A percentile compares a stretch with the other conserved stretches of the same genome.
Conservation (phyloP, 2,888 invertebrate species). For the Nemotelus pantherinus region DNA sequence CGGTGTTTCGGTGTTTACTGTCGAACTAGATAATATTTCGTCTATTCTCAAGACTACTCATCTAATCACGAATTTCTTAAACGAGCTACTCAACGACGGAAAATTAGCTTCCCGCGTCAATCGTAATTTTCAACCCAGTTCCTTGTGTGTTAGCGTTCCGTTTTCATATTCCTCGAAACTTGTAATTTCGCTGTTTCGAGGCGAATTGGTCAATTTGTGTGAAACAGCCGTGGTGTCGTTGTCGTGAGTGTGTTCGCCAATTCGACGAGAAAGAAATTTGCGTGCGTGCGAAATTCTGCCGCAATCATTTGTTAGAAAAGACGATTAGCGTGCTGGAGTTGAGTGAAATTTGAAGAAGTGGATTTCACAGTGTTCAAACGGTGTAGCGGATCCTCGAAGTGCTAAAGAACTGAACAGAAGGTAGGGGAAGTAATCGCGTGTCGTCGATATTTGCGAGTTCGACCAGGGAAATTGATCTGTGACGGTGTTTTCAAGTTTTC, state of each 20-base stretch:
- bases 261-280: conserved; percentile 36
- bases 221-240: neutral
- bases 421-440: conserved; percentile 6
- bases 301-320: conserved; percentile 1
- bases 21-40: neutral
- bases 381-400: no score
- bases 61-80: no score
- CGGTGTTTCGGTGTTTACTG: neutral
- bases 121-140: no score
- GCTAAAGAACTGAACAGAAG: neutral
- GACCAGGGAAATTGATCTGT: neutral
- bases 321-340: neutral
- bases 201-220: no score
- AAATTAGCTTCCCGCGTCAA: no score
- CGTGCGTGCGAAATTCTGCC: conserved; percentile 33
- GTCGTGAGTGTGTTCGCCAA: conserved; percentile 23
- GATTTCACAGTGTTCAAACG: neutral
- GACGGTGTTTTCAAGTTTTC: conserved; percentile 20
- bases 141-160: no score
- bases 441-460: conserved; percentile 14
- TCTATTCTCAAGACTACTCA: no score
- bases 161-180: no score
- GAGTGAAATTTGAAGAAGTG: neutral
- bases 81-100: no score
- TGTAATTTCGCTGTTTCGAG: no score